Evolutionary conservation across 2,888 invertebrate genomes (phyloP).

Genomic region (Chrysodeixis includens): DNA sequence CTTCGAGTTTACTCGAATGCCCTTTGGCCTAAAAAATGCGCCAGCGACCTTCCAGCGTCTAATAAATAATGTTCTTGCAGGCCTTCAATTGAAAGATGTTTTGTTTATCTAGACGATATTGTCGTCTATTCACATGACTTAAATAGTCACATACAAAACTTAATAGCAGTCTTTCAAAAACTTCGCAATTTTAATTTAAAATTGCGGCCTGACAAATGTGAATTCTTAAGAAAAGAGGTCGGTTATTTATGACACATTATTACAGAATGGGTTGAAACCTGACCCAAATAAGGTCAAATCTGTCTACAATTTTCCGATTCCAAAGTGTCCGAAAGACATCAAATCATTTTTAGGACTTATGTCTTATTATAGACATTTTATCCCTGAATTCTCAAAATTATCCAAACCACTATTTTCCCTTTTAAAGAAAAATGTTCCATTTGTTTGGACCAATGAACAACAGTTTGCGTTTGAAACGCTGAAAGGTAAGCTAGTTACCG

Average conservation of each 20-base stretch:
- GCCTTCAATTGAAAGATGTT: conserved; percentile 8
- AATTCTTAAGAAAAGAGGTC: conserved; percentile 18
- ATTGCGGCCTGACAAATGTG: conserved; percentile 21
- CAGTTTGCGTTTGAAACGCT: conserved; percentile 6
- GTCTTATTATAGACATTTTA: conserved; percentile 18
- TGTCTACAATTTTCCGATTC: conserved; percentile 10
- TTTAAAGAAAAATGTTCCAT: conserved; percentile 8
- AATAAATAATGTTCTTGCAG: background rate
- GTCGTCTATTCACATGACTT: conserved; percentile 14
- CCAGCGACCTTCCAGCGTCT: too few relatives aligned
- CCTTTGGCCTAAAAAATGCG: too few relatives aligned
- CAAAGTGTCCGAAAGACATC: conserved; percentile 18
- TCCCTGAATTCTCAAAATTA: conserved; percentile 8
- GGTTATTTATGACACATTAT: conserved; percentile 21
- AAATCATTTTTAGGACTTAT: too few relatives aligned
- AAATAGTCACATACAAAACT: conserved; percentile 11
- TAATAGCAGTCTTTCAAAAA: conserved; percentile 16
- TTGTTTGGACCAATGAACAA: conserved; percentile 9
- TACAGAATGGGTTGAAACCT: conserved; percentile 21
- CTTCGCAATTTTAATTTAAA: conserved; percentile 12
- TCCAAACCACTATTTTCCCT: conserved; percentile 1
- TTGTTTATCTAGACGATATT: conserved; percentile 16
- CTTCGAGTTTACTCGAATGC: conserved; percentile 9
- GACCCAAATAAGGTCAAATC: conserved; percentile 25
- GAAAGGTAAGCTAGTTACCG: conserved; percentile 6